Conservation (phyloP, 2,797 vertebrate genomes). For the Euphonia xanthogaster region DNA sequence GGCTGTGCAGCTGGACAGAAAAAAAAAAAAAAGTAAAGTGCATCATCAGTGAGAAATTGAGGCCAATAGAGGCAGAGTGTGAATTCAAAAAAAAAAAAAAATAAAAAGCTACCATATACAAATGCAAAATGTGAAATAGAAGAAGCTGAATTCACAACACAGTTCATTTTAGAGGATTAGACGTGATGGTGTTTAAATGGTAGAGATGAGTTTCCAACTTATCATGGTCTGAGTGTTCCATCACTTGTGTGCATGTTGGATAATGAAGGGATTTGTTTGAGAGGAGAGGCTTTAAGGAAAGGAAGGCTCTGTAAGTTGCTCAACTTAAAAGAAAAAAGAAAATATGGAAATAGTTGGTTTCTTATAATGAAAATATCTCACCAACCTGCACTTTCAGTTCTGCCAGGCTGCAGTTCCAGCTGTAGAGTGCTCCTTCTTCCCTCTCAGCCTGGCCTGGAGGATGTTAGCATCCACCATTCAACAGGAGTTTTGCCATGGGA, state of each 20-base stretch:
- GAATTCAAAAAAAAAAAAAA: background rate
- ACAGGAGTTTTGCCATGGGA: background rate
- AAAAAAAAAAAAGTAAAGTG: background rate
- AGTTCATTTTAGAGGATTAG: slow-evolving; percentile 12
- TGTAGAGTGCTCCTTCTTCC: background rate
- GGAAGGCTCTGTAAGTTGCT: background rate
- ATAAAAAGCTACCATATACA: background rate
- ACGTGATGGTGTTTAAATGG: slow-evolving; percentile 7
- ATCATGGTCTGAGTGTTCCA: background rate
- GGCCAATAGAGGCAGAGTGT: fast-evolving
- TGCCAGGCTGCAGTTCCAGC: background rate
- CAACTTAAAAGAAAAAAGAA: background rate
- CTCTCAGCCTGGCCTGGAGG: background rate
- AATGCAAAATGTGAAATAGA: slow-evolving; percentile 60
- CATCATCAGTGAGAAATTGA: background rate
- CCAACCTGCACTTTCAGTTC: background rate
- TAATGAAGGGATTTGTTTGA: slow-evolving; percentile 16
- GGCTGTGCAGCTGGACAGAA: background rate
- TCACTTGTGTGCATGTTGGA: background rate
- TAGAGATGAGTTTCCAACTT: slow-evolving; percentile 32
- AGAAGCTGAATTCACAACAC: slow-evolving; percentile 48
- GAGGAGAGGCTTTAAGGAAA: slow-evolving; percentile 33
- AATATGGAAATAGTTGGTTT: background rate
- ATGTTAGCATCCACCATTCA: background rate
- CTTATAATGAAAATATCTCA: slow-evolving; percentile 24